Base-by-base conservation (phyloP, 1,140 invertebrate species). In the Eufriesea mexicana region DNA sequence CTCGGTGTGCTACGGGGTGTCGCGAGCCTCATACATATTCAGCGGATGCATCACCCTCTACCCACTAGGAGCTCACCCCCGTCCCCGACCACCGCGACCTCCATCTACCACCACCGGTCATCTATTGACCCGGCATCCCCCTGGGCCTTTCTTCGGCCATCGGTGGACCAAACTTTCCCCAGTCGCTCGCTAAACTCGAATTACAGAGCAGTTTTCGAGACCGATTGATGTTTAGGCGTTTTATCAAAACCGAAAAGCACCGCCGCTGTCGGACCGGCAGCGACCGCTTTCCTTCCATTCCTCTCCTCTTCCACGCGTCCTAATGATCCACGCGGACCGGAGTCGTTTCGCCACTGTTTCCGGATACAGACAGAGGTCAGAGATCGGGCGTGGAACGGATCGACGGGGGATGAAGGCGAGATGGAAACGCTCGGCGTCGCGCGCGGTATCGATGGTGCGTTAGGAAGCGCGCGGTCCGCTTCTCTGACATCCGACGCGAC, bases 1-100 rank as follows among this genome's bases (percentile, higher is more conserved):
- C 91, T 88, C 89, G 86, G 86, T 89, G 88, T 91, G 89, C 90
- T 92, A 92, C 92, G 90, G 92, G 92, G 93, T 94, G 93, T 93
- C 91, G 92, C 91, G 91, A 89, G 81, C 89, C 91, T 94, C 94
- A 94, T 94, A 93, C 94, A 94, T 94, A 94, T 94, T 94, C 93
- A 94, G 89, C 86, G 89, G 86, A 93, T 93, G 92, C 93, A 93
- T 93, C 93, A 92, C 90, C 89, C 90, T 91, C 90, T 84, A 67
- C 78, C 84, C 87, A 47, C 83, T 67, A 67, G 51, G 66, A 73
- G 47, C 62, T 62, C 73, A 51, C 83, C 80, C 51, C 83, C 80
- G 57, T 18, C 57, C 51, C 71, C 54, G 12, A 23, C 77, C 42
- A 68, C 54, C 83, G 78, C 91, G 88, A 91, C 91, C 89, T 86